Conservation (phyloP, 1,140 invertebrate genomes). For the Drosophila oshimai region DNA sequence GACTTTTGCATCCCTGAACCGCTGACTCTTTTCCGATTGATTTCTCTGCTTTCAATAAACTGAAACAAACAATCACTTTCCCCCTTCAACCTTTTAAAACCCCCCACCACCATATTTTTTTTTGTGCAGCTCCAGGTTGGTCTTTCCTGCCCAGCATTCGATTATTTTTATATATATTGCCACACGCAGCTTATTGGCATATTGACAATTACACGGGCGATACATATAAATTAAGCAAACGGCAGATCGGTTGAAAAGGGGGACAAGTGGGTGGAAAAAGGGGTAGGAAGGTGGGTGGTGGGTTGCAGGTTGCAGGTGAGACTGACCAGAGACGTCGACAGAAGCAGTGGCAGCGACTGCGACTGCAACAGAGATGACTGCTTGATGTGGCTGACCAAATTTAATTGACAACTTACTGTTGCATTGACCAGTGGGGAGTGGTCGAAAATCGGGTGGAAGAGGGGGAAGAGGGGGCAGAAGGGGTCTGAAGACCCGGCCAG, state of each 20-base stretch:
- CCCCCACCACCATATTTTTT: too few relatives aligned
- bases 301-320: not conserved
- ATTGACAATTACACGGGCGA: constrained; percentile 80
- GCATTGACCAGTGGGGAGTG: constrained; percentile 22
- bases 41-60: constrained; percentile 78
- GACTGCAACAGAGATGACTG: constrained; percentile 19
- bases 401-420: constrained; percentile 81
- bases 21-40: constrained; percentile 62
- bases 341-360: constrained; percentile 6
- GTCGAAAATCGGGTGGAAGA: not conserved
- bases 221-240: constrained; percentile 80
- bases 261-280: not conserved
- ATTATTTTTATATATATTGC: constrained; percentile 55
- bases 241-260: constrained; percentile 39
- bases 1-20: constrained; percentile 41
- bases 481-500: constrained; percentile 18
- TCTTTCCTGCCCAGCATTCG: constrained; percentile 10
- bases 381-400: constrained; percentile 79
- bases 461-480: not conserved
- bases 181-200: constrained; percentile 78
- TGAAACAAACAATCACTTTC: constrained; percentile 65
- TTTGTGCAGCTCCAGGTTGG: constrained; percentile 36
- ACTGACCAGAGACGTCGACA: constrained; percentile 28
- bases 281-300: not conserved
- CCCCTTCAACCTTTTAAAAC: constrained; percentile 7